Evolutionary conservation across 2,797 vertebrate species (phyloP).

Genomic region (Simalia tracyae): DNA sequence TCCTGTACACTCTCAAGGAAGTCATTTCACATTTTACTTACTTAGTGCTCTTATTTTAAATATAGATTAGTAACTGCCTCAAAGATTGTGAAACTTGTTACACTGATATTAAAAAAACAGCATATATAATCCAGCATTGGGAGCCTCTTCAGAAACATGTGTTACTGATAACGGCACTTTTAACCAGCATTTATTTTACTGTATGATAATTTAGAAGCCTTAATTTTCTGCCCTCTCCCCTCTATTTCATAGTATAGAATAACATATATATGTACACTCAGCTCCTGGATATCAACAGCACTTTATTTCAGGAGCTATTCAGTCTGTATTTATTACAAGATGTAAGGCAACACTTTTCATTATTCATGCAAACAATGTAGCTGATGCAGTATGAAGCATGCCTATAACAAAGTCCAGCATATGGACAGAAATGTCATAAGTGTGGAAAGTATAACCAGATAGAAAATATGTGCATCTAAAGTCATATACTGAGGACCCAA

Average conservation of each 20-base stretch:
- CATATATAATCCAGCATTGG: slow-evolving; percentile 13
- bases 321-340: background rate
- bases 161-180: background rate
- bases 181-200: background rate
- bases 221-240: background rate
- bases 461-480: background rate
- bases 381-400: background rate
- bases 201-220: background rate
- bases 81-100: slow-evolving; percentile 12
- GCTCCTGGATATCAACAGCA: background rate
- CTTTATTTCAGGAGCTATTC: background rate
- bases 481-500: background rate
- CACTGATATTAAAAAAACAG: slow-evolving; percentile 26
- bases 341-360: background rate
- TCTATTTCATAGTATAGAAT: background rate
- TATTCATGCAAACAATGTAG: background rate
- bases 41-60: slow-evolving; percentile 33
- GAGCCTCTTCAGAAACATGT: slow-evolving; percentile 21
- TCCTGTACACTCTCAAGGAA: slow-evolving; percentile 32
- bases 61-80: slow-evolving; percentile 30
- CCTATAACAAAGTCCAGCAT: background rate
- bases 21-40: background rate
- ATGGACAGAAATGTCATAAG: background rate
- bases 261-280: background rate
- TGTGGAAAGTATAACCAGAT: background rate